A percentile compares a stretch with the other conserved stretches of the same genome.
These are phyloP conservation scores for Cosmia pyralina DNA, from an alignment of 2,888 invertebrate genomes.

Conservation along the genomic window DNA sequence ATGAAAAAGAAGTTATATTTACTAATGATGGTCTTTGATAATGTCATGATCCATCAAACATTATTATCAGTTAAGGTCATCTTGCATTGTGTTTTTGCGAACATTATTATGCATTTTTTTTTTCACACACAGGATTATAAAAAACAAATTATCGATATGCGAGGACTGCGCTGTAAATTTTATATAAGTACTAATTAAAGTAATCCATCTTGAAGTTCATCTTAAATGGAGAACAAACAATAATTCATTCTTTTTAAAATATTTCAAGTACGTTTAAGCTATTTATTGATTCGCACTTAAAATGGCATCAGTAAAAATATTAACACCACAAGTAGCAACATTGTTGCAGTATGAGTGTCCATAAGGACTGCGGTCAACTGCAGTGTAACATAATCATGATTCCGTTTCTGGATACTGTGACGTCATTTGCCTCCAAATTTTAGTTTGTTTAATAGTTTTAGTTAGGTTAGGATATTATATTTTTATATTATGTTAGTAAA, in stretches of 20 bases:
- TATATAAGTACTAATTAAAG: slow-evolving; percentile 38
- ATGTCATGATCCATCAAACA: slow-evolving; percentile 60
- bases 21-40: slow-evolving; percentile 49
- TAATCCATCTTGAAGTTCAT: slow-evolving; percentile 23
- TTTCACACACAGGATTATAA: neutral
- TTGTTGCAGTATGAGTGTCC: slow-evolving; percentile 25
- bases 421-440: no score
- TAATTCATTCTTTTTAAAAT: slow-evolving; percentile 29
- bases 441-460: no score
- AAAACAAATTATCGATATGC: neutral
- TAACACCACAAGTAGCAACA: slow-evolving; percentile 23
- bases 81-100: slow-evolving; percentile 41
- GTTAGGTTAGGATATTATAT: no score
- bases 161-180: slow-evolving; percentile 2
- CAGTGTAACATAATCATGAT: slow-evolving; percentile 7
- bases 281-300: slow-evolving; percentile 65
- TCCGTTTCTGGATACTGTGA: no score
- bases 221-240: neutral
- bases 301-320: slow-evolving; percentile 46
- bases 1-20: slow-evolving; percentile 25
- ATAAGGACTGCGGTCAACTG: slow-evolving; percentile 5
- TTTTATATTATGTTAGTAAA: no score
- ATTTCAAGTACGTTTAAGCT: slow-evolving; percentile 64
- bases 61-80: slow-evolving; percentile 61
- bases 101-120: neutral